Base-by-base conservation (phyloP, 2,113 vertebrate species). In the Platysternon megacephalum region DNA sequence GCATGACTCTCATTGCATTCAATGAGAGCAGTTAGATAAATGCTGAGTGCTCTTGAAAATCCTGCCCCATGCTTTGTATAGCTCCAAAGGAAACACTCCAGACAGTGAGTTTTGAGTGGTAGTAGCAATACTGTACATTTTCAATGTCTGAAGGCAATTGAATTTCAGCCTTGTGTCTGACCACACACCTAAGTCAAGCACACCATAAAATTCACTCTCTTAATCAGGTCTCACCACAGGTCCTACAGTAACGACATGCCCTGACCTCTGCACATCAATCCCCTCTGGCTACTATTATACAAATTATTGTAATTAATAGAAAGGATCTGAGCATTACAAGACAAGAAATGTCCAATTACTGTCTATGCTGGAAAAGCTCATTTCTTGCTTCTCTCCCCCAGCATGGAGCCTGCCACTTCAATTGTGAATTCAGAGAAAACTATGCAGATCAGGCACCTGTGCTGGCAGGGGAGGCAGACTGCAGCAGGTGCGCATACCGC, bases 211-310 rank as follows among this genome's bases (percentile, higher is more conserved):
- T 5, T 24, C 17, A 35, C 29, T 14, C 2, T 55, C 74, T n/a
- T 56, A 11, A 11, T 19, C 61, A 84, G 21, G 2, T 5, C 7
- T 79, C n/a, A 11, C 29, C 44, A 28, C 53, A 11, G 46, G 12
- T 1, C 58, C 35, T 28, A 28, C 42, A 21, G 14, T 29, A 84
- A 1, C 0, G 0, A 3, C 56, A 32, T 22, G 8, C 42, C 2
- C 0, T 10, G 48, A 76, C 78, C 44, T 55, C 91, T 56, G 53
- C 51, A 52, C 44, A 61, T 8, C 76, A 46, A 22, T 39, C n/a
- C n/a, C 49, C 76, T 11, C 5, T 0, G 14, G 35, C 1, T 2
- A 5, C 1, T 0, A 13, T 46, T 0, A 0, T 3, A 12, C 72
- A 82, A 49, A 46, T 72, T 11, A 14, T 16, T 44, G 2, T 16